phyloP scores from a whole-genome alignment of 2,797 vertebrate genomes.

The Ceryle rudis region DNA sequence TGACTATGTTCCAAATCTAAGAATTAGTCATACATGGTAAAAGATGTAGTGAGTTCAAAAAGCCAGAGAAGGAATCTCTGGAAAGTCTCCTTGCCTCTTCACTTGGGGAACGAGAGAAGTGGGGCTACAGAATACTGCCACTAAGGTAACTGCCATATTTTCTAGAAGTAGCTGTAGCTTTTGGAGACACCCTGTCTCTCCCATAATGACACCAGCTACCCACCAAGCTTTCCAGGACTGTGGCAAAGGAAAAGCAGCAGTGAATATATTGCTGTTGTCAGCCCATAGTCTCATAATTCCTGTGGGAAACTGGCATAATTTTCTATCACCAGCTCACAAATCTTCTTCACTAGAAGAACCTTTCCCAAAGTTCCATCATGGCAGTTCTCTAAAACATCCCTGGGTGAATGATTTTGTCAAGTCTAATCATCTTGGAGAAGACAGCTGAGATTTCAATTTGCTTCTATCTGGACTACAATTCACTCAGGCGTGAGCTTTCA shows the following conservation, averaged over 20 bases:
- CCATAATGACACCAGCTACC: background rate
- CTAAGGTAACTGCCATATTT: fast-evolving
- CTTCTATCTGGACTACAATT: background rate
- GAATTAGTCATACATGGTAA: background rate
- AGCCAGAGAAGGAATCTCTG: background rate
- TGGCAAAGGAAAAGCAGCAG: background rate
- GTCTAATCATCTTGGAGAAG: background rate
- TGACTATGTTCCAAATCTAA: background rate
- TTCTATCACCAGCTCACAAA: background rate
- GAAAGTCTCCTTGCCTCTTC: background rate
- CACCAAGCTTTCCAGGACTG: background rate
- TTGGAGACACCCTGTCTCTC: background rate
- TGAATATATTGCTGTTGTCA: background rate
- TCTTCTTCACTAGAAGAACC: background rate
- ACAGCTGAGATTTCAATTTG: constrained; percentile 6
- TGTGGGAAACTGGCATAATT: background rate
- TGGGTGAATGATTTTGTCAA: constrained; percentile 10
- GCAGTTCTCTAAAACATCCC: background rate
- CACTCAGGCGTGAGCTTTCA: background rate
- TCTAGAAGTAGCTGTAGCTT: background rate
- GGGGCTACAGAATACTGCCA: background rate
- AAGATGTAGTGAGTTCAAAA: background rate
- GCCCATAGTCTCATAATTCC: background rate
- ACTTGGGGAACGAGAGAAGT: background rate
- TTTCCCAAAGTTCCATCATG: background rate